Percentiles rank a stretch among this genome's conserved stretches.
These are phyloP conservation scores for Pimephales promelas DNA, from an alignment of 2,113 vertebrate species.

Conservation along the genomic window DNA sequence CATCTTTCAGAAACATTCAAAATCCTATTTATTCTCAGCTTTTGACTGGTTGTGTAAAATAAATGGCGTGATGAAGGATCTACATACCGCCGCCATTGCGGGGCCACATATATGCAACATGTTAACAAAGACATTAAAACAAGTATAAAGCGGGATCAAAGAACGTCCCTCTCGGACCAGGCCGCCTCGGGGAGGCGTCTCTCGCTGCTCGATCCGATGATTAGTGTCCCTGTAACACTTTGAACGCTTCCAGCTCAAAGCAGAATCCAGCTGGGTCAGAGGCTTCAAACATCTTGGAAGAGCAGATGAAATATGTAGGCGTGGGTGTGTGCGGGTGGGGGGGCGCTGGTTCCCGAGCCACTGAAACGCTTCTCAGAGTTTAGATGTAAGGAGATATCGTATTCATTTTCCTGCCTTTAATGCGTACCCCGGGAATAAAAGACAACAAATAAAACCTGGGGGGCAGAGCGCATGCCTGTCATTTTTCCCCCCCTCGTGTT, in stretches of 20 bases:
- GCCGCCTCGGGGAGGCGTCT: slow-evolving; percentile 68
- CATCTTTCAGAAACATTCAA: not conserved
- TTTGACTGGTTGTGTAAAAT: not conserved
- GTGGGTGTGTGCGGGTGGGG: slow-evolving; percentile 44
- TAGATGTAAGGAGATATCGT: slow-evolving; percentile 80
- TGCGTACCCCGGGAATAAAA: slow-evolving; percentile 76
- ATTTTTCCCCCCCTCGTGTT: slow-evolving; percentile 65
- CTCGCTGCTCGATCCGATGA: slow-evolving; percentile 68
- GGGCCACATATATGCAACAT: not conserved
- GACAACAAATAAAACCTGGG: slow-evolving; percentile 79
- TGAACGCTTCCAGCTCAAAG: slow-evolving; percentile 71
- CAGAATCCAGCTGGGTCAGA: slow-evolving; percentile 78
- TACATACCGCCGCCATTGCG: not conserved
- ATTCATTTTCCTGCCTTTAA: slow-evolving; percentile 74
- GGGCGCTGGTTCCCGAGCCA: slow-evolving; percentile 69
- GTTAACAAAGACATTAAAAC: slow-evolving; percentile 52
- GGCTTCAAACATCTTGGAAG: slow-evolving; percentile 74
- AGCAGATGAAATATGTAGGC: slow-evolving; percentile 53
- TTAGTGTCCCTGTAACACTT: slow-evolving; percentile 76
- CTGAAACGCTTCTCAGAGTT: slow-evolving; percentile 74
- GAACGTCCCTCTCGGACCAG: slow-evolving; percentile 66
- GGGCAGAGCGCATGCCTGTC: slow-evolving; percentile 70
- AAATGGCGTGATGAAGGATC: not conserved
- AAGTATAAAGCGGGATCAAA: slow-evolving; percentile 77
- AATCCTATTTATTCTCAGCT: too few relatives aligned